These are phyloP conservation scores for Origma solitaria DNA, from an alignment of 2,113 vertebrate genomes.

Conservation along the genomic window DNA sequence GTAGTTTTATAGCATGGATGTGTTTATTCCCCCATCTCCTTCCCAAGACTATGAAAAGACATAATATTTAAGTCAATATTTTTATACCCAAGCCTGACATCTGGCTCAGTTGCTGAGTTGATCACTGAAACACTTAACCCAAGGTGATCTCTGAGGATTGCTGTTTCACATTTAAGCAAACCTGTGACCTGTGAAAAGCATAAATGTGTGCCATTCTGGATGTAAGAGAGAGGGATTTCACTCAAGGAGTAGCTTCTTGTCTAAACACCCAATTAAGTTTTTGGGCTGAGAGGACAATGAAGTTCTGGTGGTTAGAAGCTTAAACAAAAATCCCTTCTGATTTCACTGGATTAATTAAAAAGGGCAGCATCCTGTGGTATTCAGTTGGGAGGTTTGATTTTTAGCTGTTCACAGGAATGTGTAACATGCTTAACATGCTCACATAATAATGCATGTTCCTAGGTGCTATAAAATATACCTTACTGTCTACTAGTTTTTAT, in stretches of 20 bases:
- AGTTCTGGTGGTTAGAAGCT: background rate
- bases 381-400: background rate
- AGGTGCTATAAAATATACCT: background rate
- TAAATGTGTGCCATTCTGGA: background rate
- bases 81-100: background rate
- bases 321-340: background rate
- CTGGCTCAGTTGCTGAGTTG: background rate
- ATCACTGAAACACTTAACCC: background rate
- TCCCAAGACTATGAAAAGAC: background rate
- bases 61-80: background rate
- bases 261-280: background rate
- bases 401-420: background rate
- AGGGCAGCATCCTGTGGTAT: background rate
- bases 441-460: background rate
- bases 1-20: background rate
- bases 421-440: accelerated
- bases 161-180: background rate
- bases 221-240: background rate
- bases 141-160: background rate
- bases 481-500: background rate
- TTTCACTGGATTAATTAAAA: background rate
- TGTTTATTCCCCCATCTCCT: background rate
- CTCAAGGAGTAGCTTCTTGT: background rate
- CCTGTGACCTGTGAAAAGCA: background rate
- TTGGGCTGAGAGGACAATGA: background rate